These are phyloP conservation scores for Engraulis encrasicolus DNA, from an alignment of 2,113 vertebrate genomes.

Conservation along the genomic window DNA sequence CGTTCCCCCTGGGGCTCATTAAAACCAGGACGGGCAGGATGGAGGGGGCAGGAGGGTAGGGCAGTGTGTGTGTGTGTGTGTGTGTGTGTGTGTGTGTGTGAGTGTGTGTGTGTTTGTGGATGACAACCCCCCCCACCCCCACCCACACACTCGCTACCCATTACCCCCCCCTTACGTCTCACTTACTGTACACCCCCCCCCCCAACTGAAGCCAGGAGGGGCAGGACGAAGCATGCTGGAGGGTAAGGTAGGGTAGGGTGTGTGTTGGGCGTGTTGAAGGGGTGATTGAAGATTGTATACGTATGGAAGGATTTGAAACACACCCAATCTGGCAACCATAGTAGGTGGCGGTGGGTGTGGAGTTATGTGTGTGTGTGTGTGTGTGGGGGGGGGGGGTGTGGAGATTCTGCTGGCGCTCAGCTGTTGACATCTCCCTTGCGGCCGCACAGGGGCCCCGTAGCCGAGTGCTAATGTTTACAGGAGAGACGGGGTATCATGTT, in stretches of 20 bases:
- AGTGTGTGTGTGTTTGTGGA: too few species aligned
- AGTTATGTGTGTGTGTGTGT: background rate
- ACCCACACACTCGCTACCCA: too few species aligned
- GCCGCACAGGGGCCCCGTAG: constrained; percentile 67
- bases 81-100: too few species aligned
- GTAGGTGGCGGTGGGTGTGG: too few species aligned
- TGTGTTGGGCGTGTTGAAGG: background rate
- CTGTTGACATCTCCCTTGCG: constrained; percentile 69
- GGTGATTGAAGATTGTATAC: constrained; percentile 52
- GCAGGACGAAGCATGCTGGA: background rate
- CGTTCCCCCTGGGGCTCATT: too few species aligned
- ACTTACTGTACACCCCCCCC: background rate
- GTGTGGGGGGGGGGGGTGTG: background rate
- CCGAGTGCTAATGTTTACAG: constrained; percentile 73
- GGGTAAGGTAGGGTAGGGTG: background rate
- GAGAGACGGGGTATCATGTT: constrained; percentile 66
- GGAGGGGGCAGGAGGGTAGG: too few species aligned
- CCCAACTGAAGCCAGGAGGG: constrained; percentile 6
- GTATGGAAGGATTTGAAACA: too few species aligned
- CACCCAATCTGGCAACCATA: too few species aligned
- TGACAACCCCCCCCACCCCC: too few species aligned
- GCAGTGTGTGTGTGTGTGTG: too few species aligned
- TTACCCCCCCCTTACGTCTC: too few species aligned
- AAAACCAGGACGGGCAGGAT: too few species aligned
- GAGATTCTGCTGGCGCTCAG: constrained; percentile 64